Percentiles rank a stretch among this genome's conserved stretches.
Evolutionary conservation across 2,113 vertebrate genomes (phyloP).

Genomic region (Ctenomys sociabilis): DNA sequence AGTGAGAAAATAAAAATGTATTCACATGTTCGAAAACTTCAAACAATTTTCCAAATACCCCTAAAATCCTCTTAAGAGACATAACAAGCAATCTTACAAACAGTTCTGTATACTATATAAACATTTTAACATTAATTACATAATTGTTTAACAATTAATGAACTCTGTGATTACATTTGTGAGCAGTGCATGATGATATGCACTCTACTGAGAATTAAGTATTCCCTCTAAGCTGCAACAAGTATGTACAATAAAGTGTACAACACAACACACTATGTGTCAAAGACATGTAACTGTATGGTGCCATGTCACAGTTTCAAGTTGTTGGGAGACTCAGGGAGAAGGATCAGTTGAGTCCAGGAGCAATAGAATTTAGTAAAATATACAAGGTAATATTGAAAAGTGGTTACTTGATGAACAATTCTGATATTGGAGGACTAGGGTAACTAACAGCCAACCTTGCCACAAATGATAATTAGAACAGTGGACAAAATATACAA

Average conservation of each 20-base stretch:
- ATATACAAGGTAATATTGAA: neutral
- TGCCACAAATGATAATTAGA: neutral
- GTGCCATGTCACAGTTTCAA: neutral
- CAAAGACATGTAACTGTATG: neutral
- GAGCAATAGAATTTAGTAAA: neutral
- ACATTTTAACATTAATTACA: neutral
- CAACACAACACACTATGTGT: too few relatives aligned
- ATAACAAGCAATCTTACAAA: slow-evolving; percentile 35
- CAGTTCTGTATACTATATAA: slow-evolving; percentile 2
- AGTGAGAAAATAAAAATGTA: slow-evolving; percentile 37
- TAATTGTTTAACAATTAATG: slow-evolving; percentile 51
- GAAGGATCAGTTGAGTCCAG: neutral
- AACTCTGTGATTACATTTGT: slow-evolving; percentile 23
- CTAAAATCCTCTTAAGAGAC: neutral
- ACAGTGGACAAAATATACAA: slow-evolving; percentile 28
- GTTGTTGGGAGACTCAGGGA: neutral
- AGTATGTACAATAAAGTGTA: neutral
- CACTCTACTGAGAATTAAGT: slow-evolving; percentile 18
- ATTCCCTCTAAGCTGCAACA: neutral
- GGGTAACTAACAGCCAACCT: neutral
- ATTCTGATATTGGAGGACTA: slow-evolving; percentile 13
- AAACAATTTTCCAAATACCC: neutral
- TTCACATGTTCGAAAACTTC: neutral
- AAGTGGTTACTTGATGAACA: slow-evolving; percentile 5
- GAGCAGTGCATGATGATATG: neutral